Evolutionary conservation across 2,888 invertebrate species (phyloP), one percentile per base, ranked within the genome.

Genomic region (Nemoura dubitans): DNA sequence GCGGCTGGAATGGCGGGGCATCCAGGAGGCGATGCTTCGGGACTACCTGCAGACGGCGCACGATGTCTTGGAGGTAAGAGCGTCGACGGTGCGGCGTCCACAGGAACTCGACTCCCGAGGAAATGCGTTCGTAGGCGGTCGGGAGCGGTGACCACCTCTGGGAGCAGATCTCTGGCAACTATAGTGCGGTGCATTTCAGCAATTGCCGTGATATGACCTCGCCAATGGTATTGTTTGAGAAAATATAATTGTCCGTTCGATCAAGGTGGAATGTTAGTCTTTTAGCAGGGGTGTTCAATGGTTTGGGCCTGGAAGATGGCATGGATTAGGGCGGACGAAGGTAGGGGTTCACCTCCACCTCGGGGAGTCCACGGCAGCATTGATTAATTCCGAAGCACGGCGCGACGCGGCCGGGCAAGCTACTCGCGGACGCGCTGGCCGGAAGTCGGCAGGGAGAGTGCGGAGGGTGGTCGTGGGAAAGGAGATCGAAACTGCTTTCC

Each of bases 11-110:
- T 99, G 98, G 98, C 95, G 98, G 91, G 96, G 96, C 90, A 96
- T 98, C 90, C 99, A 99, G 93, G 98, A 99, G 93, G 96, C 96
- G 89, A 99, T 99, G 99, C 94, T 99, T 91, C 95, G 97, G 92
- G 98, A 98, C 91, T 99, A 99, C 93, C 95, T 99, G 91, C 96
- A 96, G 90, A 98, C 98, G 88, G 98, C 99, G 89, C 97, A 98
- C 93, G 97, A 98, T 93, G 97, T 97, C 91, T 93, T 99, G 91
- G 97, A 97, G 95, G 97, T 97, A 91, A 93, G 93, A 59, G 2
- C 59, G 59, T 21, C 59, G 16, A 59, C 59, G 90, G 14, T 36
- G 27, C 78, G 77, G 26, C 42, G 85, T 27, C 25, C 16, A n/a
- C 36, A 76, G 76, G 43, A 85, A 80, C 76, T 83, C 42, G 81